Evolutionary conservation across 2,797 vertebrate genomes (phyloP).

Genomic region (Dipus sagitta): DNA sequence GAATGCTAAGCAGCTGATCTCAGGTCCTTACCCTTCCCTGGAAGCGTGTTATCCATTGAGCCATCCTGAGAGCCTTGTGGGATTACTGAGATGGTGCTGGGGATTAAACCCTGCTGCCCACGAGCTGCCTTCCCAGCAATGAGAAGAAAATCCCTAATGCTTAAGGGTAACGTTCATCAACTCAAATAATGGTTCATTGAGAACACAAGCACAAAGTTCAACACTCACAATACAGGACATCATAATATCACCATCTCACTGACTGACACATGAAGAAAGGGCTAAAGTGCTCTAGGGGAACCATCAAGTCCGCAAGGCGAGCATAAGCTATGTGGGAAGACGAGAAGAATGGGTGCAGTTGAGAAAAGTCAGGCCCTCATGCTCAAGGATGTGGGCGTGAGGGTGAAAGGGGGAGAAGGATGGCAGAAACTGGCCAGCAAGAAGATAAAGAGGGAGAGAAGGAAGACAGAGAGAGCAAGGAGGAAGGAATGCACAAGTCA

Average conservation of each 20-base stretch:
- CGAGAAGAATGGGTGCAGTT: background rate
- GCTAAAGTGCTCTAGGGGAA: slow-evolving; percentile 8
- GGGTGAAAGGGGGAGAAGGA: background rate
- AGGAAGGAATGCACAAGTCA: background rate
- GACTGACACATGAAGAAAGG: slow-evolving; percentile 39
- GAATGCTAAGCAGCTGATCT: no score
- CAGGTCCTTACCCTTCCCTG: no score
- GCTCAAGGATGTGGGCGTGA: background rate
- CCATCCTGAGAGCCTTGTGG: no score
- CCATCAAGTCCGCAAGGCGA: background rate
- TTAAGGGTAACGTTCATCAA: slow-evolving; percentile 52
- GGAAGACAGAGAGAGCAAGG: background rate
- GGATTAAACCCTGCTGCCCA: background rate
- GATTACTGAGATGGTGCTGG: background rate
- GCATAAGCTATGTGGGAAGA: background rate
- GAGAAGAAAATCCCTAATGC: slow-evolving; percentile 46
- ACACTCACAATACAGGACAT: background rate
- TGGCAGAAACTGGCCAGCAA: background rate
- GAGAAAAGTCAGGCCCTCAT: background rate
- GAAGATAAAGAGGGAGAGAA: background rate
- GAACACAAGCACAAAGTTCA: slow-evolving; percentile 26
- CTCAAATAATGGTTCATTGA: background rate
- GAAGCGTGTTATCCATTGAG: no score
- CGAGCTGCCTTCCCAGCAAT: background rate
- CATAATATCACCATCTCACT: slow-evolving; percentile 18